phyloP scores from a whole-genome alignment of 2,797 vertebrate genomes.

The Acanthurus tractus region DNA sequence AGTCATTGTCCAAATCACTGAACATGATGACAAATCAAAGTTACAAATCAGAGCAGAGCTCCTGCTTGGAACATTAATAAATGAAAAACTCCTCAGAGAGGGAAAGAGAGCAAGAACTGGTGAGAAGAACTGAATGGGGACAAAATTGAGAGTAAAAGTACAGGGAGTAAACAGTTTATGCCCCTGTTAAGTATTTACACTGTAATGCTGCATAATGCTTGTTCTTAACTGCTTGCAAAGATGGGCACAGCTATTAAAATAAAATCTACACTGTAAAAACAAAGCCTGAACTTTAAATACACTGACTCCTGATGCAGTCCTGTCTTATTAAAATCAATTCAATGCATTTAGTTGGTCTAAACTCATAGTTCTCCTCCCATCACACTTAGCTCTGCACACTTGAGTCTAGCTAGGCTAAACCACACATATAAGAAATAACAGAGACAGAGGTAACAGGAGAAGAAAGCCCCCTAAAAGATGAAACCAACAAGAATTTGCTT shows the following conservation, averaged over 20 bases:
- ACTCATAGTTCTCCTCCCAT: constrained; percentile 8
- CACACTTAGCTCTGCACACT: constrained; percentile 3
- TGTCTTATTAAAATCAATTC: constrained; percentile 1
- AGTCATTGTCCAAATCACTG: constrained; percentile 30
- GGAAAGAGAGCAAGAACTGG: neutral
- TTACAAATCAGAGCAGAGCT: constrained; percentile 6
- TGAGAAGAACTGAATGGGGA: neutral
- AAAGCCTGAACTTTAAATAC: neutral
- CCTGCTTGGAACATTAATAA: constrained; percentile 10
- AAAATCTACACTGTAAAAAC: neutral
- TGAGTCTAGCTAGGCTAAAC: constrained; percentile 13
- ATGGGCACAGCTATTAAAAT: neutral
- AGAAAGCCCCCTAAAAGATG: neutral
- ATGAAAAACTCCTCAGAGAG: constrained; percentile 16
- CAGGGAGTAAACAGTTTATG: neutral
- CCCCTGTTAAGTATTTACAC: neutral
- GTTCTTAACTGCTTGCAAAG: neutral
- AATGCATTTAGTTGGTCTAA: constrained; percentile 7
- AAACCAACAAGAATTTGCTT: constrained; percentile 36
- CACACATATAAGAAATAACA: neutral
- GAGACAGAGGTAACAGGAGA: neutral
- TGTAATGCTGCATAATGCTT: neutral
- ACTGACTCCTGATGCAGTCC: neutral
- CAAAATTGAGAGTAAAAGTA: neutral
- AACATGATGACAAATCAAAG: constrained; percentile 17